Base-by-base conservation (phyloP, 2,113 vertebrate genomes). In the Machaerirhynchus nigripectus region DNA sequence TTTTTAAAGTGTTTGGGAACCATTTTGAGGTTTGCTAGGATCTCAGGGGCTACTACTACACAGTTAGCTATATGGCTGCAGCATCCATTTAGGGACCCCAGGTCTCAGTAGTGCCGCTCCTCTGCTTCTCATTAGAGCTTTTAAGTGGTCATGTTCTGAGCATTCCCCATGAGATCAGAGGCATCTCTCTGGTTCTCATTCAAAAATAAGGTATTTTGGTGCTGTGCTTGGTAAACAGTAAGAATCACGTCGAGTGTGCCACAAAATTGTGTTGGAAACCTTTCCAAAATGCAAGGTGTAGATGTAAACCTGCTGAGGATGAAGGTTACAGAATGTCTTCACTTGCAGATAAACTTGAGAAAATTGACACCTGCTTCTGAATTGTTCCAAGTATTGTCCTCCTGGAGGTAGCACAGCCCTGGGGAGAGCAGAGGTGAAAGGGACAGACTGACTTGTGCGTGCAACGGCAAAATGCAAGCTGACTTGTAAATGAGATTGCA, bases 341-440 rank as follows among this genome's bases (percentile, higher is more conserved):
- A 60, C 79, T 90, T 93, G 37, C 90, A 93, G 86, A 50, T 93
- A 71, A 93, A 83, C 61, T 84, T 84, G 80, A 73, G 47, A 88
- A 90, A 76, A 87, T 39, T 96, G 89, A 42, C 21, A 40, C 53
- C 77, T 92, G 57, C 65, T 92, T 90, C 93, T 84, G 79, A 89
- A 57, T 61, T 94, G 65, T 94, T 95, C 44, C 49, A 78, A 61
- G 37, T 78, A 10, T 61, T 87, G 76, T 71, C 40, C 64, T 92
- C 35, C 44, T 81, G 90, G 90, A 96, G 76, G 44, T 77, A 77
- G 68, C 82, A 15, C 65, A 91, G 87, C 59, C 64, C 56, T 35
- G 63, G 87, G 42, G 87, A 91, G 87, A 92, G 77, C 2, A 0
- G 81, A 92, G 93, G 86, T 92, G 88, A 87, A 93, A 83, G 65